These are phyloP conservation scores for Clarias platycephalus DNA, from an alignment of 2,797 vertebrate genomes.

Conservation along the genomic window DNA sequence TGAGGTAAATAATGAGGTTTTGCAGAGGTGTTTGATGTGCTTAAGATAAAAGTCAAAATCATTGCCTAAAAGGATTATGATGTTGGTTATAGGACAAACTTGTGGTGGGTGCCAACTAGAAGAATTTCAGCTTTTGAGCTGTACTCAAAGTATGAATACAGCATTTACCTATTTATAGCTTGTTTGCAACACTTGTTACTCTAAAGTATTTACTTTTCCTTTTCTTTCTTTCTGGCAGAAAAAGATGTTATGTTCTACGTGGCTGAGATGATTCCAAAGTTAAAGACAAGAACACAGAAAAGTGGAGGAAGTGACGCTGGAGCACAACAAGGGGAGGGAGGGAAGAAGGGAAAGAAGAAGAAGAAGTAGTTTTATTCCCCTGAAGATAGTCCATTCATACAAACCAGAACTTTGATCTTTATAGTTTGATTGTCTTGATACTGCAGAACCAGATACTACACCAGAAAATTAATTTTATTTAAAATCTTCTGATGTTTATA, in stretches of 20 bases:
- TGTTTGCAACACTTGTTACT: too few species aligned
- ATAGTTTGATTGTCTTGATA: not conserved
- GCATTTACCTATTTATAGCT: too few species aligned
- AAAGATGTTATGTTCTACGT: constrained; percentile 91
- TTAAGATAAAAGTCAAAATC: too few species aligned
- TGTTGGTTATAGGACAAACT: too few species aligned
- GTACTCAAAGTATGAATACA: too few species aligned
- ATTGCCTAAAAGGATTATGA: too few species aligned
- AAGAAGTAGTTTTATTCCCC: constrained; percentile 76
- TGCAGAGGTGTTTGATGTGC: too few species aligned
- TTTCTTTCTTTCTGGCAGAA: constrained; percentile 67
- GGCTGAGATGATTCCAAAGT: constrained; percentile 94
- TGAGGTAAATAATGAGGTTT: too few species aligned
- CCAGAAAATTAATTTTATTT: not conserved
- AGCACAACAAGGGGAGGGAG: constrained; percentile 88
- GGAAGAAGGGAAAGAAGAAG: constrained; percentile 96
- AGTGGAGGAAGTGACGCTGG: constrained; percentile 81
- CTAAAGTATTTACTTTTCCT: not conserved
- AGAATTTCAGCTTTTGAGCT: too few species aligned
- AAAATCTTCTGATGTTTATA: not conserved
- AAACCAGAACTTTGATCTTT: not conserved
- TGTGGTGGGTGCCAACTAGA: too few species aligned
- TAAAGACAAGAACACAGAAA: constrained; percentile 93
- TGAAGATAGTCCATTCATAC: not conserved
- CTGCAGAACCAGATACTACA: not conserved